A percentile compares a stretch with the other conserved stretches of the same genome.
These are phyloP conservation scores for Hipposideros larvatus DNA, from an alignment of 2,797 vertebrate genomes.

Conservation along the genomic window DNA sequence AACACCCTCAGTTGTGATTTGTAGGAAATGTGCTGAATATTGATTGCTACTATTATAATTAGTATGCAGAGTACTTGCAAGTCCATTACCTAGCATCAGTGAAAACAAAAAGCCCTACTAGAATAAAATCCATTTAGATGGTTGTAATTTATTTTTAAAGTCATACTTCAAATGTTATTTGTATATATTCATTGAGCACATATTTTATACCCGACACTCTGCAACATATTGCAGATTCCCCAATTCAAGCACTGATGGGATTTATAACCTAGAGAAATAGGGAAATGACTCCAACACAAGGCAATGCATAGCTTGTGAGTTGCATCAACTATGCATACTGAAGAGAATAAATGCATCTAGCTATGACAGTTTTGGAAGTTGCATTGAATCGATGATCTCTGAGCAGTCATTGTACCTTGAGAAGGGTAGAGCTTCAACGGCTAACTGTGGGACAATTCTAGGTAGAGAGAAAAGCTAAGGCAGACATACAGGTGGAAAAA, in stretches of 20 bases:
- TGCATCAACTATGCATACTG: neutral
- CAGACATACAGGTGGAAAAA: neutral
- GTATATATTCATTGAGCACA: neutral
- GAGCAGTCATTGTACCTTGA: neutral
- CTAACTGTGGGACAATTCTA: neutral
- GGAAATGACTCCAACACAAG: neutral
- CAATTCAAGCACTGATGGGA: neutral
- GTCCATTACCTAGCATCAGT: neutral
- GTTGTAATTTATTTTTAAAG: constrained; percentile 25
- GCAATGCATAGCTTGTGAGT: neutral
- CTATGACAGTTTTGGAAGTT: neutral
- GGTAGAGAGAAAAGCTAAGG: neutral
- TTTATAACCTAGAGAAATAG: neutral
- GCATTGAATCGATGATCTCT: neutral
- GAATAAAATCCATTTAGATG: neutral
- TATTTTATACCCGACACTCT: neutral
- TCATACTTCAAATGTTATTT: constrained; percentile 21
- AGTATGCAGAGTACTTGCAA: neutral
- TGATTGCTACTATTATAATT: neutral
- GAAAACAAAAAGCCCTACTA: neutral
- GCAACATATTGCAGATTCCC: neutral
- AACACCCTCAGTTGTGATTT: neutral
- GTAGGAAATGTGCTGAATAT: neutral
- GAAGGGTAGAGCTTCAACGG: neutral
- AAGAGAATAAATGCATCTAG: neutral